Base-by-base conservation (phyloP, 2,888 invertebrate genomes). In the Tuberolachnus salignus region DNA sequence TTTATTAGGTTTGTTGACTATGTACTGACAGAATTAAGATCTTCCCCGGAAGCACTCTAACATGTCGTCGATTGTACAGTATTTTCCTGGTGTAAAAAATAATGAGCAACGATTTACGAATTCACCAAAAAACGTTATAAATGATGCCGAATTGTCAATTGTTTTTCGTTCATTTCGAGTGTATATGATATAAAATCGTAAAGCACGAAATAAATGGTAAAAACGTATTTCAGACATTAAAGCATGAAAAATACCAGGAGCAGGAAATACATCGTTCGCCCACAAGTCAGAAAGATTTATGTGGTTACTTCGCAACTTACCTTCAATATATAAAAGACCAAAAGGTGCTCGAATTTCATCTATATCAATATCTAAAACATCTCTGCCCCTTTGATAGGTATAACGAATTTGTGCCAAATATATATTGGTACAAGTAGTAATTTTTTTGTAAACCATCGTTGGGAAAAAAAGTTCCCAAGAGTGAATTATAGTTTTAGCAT, bases 381-480 rank as follows among this genome's bases (percentile, higher is more conserved):
- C 16, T 34, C n/a, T 61, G 16, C 34, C 34, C n/a, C 34, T 61
- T 16, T 61, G 61, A n/a, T 61, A 61, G 9, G 34, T 61, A n/a
- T n/a, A 9, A n/a, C 10, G 16, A 34, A 61, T 61, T 61, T 61
- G 16, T n/a, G 61, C 61, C 34, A 61, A 59, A 61, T 61, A 61
- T 14, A 34, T 61, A 61, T 61, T 61, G 16, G 34, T 61, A 61
- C 34, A 61, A 61, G 34, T 42, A n/a, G 34, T 34, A 34, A 61
- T 61, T 34, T 61, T n/a, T 61, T 34, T n/a, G 16, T n/a, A n/a
- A 16, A 61, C 61, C 34, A n/a, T 42, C n/a, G 34, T n/a, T 3
- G 34, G 61, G 34, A 61, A 61, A 61, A 34, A 61, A 2, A 61
- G 34, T 8, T n/a, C 34, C 34, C 34, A 34, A 61, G 34, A 61